Conservation (phyloP, 2,797 vertebrate genomes). For the Cirrhinus molitorella region DNA sequence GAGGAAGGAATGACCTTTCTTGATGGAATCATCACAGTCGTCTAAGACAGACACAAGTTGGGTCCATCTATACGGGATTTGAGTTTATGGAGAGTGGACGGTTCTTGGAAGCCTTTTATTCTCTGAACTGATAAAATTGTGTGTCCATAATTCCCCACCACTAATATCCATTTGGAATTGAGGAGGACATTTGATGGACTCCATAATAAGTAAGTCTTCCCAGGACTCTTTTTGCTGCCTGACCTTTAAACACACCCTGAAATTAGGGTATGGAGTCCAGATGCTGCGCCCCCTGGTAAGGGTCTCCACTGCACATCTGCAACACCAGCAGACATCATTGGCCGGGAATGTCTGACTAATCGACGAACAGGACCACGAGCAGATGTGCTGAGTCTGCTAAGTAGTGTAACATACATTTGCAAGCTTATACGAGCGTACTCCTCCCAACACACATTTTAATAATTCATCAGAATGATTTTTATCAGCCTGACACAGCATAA, state of each 20-base stretch:
- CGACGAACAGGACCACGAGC: slow-evolving; percentile 60
- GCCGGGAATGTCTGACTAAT: slow-evolving; percentile 68
- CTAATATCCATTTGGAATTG: slow-evolving; percentile 26
- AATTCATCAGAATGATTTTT: not conserved
- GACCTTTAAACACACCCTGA: slow-evolving; percentile 61
- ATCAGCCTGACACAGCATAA: not conserved
- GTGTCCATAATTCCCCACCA: slow-evolving; percentile 5
- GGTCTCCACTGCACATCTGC: slow-evolving; percentile 67
- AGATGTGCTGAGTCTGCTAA: slow-evolving; percentile 49
- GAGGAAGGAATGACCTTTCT: slow-evolving; percentile 16
- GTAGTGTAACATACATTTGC: slow-evolving; percentile 43
- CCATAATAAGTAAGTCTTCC: slow-evolving; percentile 59
- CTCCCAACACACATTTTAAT: slow-evolving; percentile 13
- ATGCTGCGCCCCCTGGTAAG: slow-evolving; percentile 60
- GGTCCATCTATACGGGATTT: not conserved
- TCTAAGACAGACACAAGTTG: slow-evolving; percentile 1
- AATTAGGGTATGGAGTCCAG: slow-evolving; percentile 60
- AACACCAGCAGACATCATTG: slow-evolving; percentile 57
- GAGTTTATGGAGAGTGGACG: not conserved
- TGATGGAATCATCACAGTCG: slow-evolving; percentile 17
- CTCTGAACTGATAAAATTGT: slow-evolving; percentile 6
- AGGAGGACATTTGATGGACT: slow-evolving; percentile 48
- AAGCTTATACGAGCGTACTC: not conserved
- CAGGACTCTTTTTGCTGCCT: slow-evolving; percentile 61
- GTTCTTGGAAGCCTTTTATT: not conserved